Conservation (phyloP, 2,888 invertebrate species). For the Lacanobia oleracea region DNA sequence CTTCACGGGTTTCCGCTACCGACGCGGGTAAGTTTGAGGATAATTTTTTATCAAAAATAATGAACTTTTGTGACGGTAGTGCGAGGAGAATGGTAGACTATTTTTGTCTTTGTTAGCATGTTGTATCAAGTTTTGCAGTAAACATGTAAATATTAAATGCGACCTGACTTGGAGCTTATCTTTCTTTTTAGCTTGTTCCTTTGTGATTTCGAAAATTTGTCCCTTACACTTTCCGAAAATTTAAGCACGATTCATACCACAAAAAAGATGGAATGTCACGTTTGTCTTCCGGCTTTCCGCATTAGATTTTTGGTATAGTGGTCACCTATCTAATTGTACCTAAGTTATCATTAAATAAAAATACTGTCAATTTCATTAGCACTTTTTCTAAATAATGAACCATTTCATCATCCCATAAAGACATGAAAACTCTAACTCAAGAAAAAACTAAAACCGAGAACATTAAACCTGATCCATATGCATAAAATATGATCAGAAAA, state of each 20-base stretch:
- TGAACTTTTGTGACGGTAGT: conserved; percentile 50
- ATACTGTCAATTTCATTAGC: not conserved
- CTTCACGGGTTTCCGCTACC: conserved; percentile 71
- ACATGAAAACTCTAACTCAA: not conserved
- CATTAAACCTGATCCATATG: conserved; percentile 51
- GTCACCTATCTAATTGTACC: not conserved
- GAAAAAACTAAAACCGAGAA: conserved; percentile 7
- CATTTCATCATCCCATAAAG: not conserved
- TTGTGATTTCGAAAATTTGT: not conserved
- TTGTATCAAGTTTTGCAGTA: not conserved
- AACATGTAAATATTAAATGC: not conserved
- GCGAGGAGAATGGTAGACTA: not conserved
- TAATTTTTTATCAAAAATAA: conserved; percentile 71
- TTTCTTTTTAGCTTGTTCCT: not conserved
- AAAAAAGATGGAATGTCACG: too few relatives aligned
- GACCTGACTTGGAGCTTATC: too few relatives aligned
- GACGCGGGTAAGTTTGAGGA: conserved; percentile 61
- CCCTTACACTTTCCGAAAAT: not conserved
- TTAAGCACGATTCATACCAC: too few relatives aligned
- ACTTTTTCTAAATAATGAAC: not conserved
- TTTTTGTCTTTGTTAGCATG: not conserved
- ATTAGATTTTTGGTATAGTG: too few relatives aligned
- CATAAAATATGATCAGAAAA: conserved; percentile 66
- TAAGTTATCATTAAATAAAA: not conserved
- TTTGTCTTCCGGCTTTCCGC: not conserved